Base-by-base conservation (phyloP, 23 tunicate genomes). In the Diplosoma virens region DNA sequence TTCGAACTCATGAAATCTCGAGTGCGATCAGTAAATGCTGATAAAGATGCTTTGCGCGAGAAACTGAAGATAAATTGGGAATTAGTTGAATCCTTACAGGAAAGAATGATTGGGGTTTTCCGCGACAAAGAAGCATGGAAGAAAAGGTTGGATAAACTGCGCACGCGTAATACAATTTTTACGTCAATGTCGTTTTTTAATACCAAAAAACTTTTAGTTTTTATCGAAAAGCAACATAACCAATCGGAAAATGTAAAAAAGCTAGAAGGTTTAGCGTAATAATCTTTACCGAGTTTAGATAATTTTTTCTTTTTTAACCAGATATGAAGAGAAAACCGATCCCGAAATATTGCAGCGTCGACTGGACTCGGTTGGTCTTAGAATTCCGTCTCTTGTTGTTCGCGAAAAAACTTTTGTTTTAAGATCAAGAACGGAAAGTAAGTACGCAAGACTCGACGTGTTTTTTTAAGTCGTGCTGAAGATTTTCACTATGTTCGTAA, bases 371-470 rank as follows among this genome's bases (percentile, higher is more conserved):
- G 84, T 63, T 28, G 67, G 79, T 65, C 30, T 90, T 0, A 77
- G 91, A 33, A 71, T 90, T 67, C 97, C 89, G 33, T 84, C 79
- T 0, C 82, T 83, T 17, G 58, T 84, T 21, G 81, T 90, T 32
- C 84, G 89, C 0, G 97, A 90, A 79, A 90, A 90, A 47, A 90
- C 89, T 41, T 84, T 90, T 63, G 80, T 90, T 30, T 68, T 90
- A 14, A 90, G 75, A 66, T 67, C 97, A 18, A 63, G 89, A 20
- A 32, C 73, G 46, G 97, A 90, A 55, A 79, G 97, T 90, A 83
- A 84, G 96, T 71, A 18, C n/a, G n/a, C n/a, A n/a, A n/a, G n/a
- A n/a, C n/a, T n/a, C n/a, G n/a, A n/a, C n/a, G n/a, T n/a, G n/a
- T n/a, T n/a, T n/a, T n/a, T n/a, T n/a, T n/a, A n/a, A n/a, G n/a